Evolutionary conservation across 2,797 vertebrate genomes (phyloP), one percentile per base, ranked within the genome.

Genomic region (Enteromius paludinosus): DNA sequence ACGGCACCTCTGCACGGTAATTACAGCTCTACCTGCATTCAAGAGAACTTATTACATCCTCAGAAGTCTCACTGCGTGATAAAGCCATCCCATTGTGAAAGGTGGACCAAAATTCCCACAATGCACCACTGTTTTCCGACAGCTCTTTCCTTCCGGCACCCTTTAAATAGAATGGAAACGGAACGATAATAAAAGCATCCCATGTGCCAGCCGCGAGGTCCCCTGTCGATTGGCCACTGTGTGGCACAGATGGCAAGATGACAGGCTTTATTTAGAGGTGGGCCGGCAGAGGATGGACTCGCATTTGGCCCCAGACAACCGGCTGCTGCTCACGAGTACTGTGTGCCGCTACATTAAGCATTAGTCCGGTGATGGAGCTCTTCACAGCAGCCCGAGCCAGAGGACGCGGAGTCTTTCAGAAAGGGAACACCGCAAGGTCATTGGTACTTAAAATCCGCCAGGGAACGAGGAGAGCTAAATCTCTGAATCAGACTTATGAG

Each of bases 181-280:
- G 28, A 83, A 70, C 76, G 23, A 71, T 88, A 84, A 87, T 89
- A 86, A 90, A 90, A 90, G 81, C 78, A 84, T 89, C 86, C 82
- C 49, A 66, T 49, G 43, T 86, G 88, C 85, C 88, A 59, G 85
- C 82, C 82, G 86, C 87, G 49, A 85, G 82, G 88, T 78, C 89
- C 88, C 90, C 87, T 59, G 83, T 87, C 85, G 89, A 81, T 78
- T 73, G 23, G 84, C 89, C 92, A 93, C 92, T 91, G 90, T 87
- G 85, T 86, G 49, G 90, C 91, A 75, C 93, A 94, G 94, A 93
- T 94, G 93, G 93, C 79, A 79, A 87, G 81, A 84, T 93, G 93
- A 93, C 90, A 89, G 93, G 91, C 84, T 90, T 92, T 91, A 90
- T 91, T 93, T 91, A 88, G 87, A 91, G 88, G 88, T 92, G 90